Conservation (phyloP, 2,797 vertebrate species). For the Valencia hispanica region DNA sequence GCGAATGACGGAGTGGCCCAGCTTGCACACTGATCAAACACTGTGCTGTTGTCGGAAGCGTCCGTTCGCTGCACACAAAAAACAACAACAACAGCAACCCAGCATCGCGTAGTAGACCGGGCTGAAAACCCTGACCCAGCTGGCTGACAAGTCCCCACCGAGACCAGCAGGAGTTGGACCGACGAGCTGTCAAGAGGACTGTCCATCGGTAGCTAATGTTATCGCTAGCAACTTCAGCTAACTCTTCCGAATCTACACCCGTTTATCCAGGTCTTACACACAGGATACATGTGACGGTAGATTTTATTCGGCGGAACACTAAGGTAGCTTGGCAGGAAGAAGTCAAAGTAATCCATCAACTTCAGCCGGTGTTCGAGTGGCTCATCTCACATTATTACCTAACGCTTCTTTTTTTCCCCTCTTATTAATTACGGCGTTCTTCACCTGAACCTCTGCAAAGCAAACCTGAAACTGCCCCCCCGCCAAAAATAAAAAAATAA, state of each 20-base stretch:
- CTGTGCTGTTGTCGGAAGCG: constrained; percentile 6
- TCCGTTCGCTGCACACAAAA: neutral
- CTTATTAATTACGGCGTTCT: neutral
- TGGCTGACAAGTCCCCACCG: neutral
- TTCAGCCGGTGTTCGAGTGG: neutral
- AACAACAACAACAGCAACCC: too few relatives aligned
- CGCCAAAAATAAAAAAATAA: too few relatives aligned
- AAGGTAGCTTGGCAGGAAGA: neutral
- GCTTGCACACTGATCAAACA: constrained; percentile 45
- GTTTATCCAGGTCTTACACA: too few relatives aligned
- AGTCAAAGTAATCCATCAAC: neutral
- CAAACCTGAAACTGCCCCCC: neutral
- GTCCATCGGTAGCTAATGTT: constrained; percentile 60
- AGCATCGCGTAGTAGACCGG: neutral
- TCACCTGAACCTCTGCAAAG: constrained; percentile 8
- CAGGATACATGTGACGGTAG: neutral
- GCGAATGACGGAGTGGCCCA: constrained; percentile 62
- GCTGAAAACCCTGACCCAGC: neutral
- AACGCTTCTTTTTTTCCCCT: neutral
- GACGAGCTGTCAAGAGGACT: constrained; percentile 62
- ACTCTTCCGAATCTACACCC: neutral
- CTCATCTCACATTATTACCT: neutral
- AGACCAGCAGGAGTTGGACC: constrained; percentile 29
- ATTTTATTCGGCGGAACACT: neutral
- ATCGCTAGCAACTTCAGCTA: constrained; percentile 62